phyloP scores from a whole-genome alignment of 2,113 vertebrate genomes.

The Semicossyphus pulcher region DNA sequence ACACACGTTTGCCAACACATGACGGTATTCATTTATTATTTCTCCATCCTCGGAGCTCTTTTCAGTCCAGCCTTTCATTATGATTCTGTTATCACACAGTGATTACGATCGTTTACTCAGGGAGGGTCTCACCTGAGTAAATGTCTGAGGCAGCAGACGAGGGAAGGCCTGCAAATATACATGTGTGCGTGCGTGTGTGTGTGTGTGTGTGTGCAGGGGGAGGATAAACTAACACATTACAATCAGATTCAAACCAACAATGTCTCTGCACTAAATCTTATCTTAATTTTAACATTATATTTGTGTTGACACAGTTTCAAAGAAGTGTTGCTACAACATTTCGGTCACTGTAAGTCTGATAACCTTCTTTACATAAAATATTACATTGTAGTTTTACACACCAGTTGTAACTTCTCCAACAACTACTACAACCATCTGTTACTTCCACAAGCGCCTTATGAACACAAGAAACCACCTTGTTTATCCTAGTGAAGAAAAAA shows the following conservation, averaged over 20 bases:
- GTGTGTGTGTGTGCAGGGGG: neutral
- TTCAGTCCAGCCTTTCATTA: constrained; percentile 24
- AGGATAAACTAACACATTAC: constrained; percentile 22
- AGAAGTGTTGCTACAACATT: neutral
- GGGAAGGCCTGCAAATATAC: constrained; percentile 13
- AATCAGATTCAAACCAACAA: constrained; percentile 45
- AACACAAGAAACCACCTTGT: too few relatives aligned
- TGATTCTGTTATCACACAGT: constrained; percentile 18
- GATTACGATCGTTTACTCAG: constrained; percentile 42
- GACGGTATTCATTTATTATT: constrained; percentile 16
- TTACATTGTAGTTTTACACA: too few relatives aligned
- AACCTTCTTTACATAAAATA: too few relatives aligned
- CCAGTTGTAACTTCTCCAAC: too few relatives aligned
- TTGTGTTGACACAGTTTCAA: constrained; percentile 23
- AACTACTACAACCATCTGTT: too few relatives aligned
- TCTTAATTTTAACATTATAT: neutral
- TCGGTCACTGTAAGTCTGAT: too few relatives aligned
- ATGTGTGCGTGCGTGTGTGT: neutral
- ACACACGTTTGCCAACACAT: constrained; percentile 14
- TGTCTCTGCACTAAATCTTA: constrained; percentile 7
- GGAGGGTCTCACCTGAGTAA: constrained; percentile 20
- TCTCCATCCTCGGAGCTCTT: neutral
- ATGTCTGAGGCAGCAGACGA: constrained; percentile 17
- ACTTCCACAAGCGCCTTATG: too few relatives aligned
- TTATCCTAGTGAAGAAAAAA: too few relatives aligned